Conservation (phyloP, 1,140 invertebrate genomes). For the Glossosoma conforme region DNA sequence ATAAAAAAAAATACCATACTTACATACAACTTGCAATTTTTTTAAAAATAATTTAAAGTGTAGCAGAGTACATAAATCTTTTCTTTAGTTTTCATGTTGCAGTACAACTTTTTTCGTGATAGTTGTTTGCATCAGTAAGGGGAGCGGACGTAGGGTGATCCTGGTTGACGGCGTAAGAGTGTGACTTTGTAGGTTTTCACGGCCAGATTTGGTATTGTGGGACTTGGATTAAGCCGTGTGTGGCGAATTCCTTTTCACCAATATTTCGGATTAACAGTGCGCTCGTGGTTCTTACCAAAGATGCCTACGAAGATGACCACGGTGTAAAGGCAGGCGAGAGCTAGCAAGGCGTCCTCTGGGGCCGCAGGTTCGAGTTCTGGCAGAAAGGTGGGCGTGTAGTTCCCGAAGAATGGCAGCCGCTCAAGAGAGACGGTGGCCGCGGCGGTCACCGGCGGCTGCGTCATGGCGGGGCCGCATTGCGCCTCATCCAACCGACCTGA, state of each 20-base stretch:
- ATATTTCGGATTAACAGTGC: neutral
- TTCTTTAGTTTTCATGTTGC: too few species aligned
- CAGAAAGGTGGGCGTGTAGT: conserved; percentile 24
- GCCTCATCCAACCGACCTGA: too few species aligned
- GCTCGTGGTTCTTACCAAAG: conserved; percentile 33
- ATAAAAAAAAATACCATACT: too few species aligned
- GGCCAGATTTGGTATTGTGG: too few species aligned
- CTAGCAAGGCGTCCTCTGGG: conserved; percentile 31
- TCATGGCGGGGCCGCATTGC: conserved; percentile 15
- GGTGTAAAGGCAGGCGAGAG: conserved; percentile 41
- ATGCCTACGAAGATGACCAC: conserved; percentile 43
- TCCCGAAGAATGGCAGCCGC: conserved; percentile 20
- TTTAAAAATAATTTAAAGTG: too few species aligned
- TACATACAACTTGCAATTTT: too few species aligned
- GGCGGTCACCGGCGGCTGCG: neutral
- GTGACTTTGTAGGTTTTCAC: neutral
- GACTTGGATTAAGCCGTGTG: too few species aligned
- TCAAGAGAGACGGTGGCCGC: too few species aligned
- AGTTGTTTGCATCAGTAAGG: neutral
- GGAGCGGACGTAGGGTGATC: neutral
- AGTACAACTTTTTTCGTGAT: neutral
- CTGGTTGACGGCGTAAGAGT: neutral
- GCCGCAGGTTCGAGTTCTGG: neutral
- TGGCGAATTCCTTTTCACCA: neutral
- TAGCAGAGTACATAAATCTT: too few species aligned